Percentiles rank a stretch among this genome's conserved stretches.
Evolutionary conservation across 2,888 invertebrate species (phyloP).

Genomic region (Chaitophorus viminalis): DNA sequence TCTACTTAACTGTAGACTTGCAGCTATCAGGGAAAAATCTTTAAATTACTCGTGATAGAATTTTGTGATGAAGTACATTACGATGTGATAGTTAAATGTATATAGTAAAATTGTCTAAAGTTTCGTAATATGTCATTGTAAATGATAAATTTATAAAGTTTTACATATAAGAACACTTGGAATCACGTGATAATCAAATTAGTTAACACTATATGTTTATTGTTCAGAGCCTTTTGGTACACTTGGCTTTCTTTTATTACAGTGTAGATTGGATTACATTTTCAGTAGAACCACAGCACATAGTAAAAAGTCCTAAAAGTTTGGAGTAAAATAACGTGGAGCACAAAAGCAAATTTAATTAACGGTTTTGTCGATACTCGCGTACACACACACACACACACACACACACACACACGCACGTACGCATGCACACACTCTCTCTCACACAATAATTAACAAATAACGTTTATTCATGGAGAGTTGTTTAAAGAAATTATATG

Average conservation of each 20-base stretch:
- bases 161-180: slow-evolving; percentile 23
- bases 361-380: background rate
- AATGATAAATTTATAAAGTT: slow-evolving; percentile 18
- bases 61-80: background rate
- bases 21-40: background rate
- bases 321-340: background rate
- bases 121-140: slow-evolving; percentile 7
- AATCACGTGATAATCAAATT: slow-evolving; percentile 35
- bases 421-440: background rate
- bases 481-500: background rate
- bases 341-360: slow-evolving; percentile 22
- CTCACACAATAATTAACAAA: background rate
- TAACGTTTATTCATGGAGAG: background rate
- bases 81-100: background rate
- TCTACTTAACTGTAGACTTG: background rate
- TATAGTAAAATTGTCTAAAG: background rate
- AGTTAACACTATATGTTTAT: background rate
- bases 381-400: background rate
- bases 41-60: background rate
- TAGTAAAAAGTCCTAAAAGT: slow-evolving; percentile 12
- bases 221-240: background rate
- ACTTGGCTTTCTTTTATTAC: background rate
- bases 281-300: background rate
- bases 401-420: background rate
- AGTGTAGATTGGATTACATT: slow-evolving; percentile 22